phyloP scores from a whole-genome alignment of 2,113 vertebrate species.

The Neolamprologus toae region DNA sequence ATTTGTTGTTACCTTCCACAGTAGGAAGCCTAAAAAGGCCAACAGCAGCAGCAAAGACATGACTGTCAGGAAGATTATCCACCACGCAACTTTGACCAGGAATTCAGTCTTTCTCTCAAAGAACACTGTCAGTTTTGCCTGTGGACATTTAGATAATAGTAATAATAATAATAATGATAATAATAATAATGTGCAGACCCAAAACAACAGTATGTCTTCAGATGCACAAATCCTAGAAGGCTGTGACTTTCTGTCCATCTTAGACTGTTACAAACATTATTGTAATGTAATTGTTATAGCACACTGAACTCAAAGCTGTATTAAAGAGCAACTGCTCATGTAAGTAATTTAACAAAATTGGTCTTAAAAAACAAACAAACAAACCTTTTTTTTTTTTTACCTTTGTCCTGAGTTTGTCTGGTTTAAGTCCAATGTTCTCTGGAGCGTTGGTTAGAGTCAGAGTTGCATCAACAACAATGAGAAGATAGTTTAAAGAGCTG shows the following conservation, averaged over 20 bases:
- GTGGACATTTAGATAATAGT: neutral
- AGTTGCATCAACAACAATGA: slow-evolving; percentile 77
- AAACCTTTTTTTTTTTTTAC: slow-evolving; percentile 37
- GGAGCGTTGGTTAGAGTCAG: slow-evolving; percentile 73
- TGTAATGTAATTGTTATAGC: neutral
- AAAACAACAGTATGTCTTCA: neutral
- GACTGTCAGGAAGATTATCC: slow-evolving; percentile 60
- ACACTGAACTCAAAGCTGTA: neutral
- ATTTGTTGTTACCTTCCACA: slow-evolving; percentile 49
- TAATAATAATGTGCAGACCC: neutral
- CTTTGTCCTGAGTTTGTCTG: slow-evolving; percentile 64
- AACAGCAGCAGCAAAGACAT: slow-evolving; percentile 39
- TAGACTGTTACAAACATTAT: neutral
- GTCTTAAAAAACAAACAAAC: neutral
- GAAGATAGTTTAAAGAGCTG: slow-evolving; percentile 83
- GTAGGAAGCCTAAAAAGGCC: slow-evolving; percentile 6
- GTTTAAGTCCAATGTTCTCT: slow-evolving; percentile 80
- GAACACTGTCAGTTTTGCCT: slow-evolving; percentile 89
- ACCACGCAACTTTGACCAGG: slow-evolving; percentile 55
- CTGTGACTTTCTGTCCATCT: neutral
- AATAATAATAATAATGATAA: neutral
- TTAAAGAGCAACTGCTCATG: neutral
- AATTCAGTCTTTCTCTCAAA: slow-evolving; percentile 48
- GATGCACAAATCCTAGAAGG: neutral
- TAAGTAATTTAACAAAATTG: neutral